These are phyloP conservation scores for Epistrophe eligans DNA, from an alignment of 2,888 invertebrate species.

Conservation along the genomic window DNA sequence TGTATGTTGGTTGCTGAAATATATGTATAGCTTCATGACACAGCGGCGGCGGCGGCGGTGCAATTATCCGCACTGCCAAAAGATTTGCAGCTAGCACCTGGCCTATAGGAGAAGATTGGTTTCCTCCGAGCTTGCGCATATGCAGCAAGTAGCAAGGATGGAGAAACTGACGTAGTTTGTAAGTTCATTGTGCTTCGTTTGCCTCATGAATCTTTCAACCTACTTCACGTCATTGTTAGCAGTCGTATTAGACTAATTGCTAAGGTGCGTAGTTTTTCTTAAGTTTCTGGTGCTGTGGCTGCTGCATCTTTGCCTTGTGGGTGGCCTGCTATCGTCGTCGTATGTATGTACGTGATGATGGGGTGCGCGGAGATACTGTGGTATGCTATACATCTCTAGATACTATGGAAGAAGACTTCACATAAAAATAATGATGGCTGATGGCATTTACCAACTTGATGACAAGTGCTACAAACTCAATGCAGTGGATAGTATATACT, in stretches of 20 bases:
- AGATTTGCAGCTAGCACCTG: slow-evolving; percentile 50
- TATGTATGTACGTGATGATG: not conserved
- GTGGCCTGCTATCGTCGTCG: slow-evolving; percentile 1
- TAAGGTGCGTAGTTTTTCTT: slow-evolving; percentile 63
- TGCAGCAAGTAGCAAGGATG: slow-evolving; percentile 36
- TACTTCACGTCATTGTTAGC: slow-evolving; percentile 72
- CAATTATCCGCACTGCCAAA: slow-evolving; percentile 42
- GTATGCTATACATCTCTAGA: not conserved
- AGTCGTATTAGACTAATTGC: slow-evolving; percentile 73
- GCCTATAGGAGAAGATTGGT: slow-evolving; percentile 21
- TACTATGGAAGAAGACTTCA: slow-evolving; percentile 10
- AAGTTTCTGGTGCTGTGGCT: slow-evolving; percentile 11
- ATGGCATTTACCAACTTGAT: slow-evolving; percentile 61
- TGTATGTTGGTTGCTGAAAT: slow-evolving; percentile 11
- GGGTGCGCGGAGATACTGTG: not conserved
- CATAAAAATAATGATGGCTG: slow-evolving; percentile 41
- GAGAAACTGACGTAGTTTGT: slow-evolving; percentile 9
- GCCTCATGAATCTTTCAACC: slow-evolving; percentile 72
- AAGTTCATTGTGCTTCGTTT: slow-evolving; percentile 35
- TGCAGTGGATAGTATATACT: slow-evolving; percentile 14
- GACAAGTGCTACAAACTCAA: slow-evolving; percentile 57
- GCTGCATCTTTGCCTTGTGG: slow-evolving; percentile 52
- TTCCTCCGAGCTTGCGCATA: not conserved
- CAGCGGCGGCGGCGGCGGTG: not conserved
- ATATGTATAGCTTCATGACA: slow-evolving; percentile 10